Conservation (phyloP, 2,888 invertebrate species). For the Cacoxenus indagator region DNA sequence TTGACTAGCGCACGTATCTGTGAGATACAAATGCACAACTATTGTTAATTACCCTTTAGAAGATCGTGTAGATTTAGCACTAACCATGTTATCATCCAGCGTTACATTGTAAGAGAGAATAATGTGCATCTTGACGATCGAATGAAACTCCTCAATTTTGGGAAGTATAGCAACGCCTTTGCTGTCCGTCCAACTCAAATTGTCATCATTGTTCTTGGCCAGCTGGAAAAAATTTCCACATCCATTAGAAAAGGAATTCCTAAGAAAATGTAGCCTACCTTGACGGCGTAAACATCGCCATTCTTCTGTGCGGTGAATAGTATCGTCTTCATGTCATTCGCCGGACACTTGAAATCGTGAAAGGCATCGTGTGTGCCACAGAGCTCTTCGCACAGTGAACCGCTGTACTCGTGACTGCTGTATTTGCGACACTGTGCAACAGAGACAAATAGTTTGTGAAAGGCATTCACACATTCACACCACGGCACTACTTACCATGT, state of each 20-base stretch:
- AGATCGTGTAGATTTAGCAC: slow-evolving; percentile 12
- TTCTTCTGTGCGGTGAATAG: slow-evolving; percentile 68
- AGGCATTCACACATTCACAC: neutral
- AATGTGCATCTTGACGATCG: slow-evolving; percentile 68
- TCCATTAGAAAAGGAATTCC: too few species aligned
- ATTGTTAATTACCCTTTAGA: neutral
- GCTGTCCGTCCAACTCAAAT: slow-evolving; percentile 65
- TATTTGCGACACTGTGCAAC: slow-evolving; percentile 61
- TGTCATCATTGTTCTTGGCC: slow-evolving; percentile 62
- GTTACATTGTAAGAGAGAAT: slow-evolving; percentile 67
- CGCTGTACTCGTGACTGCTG: slow-evolving; percentile 64
- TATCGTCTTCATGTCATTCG: slow-evolving; percentile 65
- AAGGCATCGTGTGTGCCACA: slow-evolving; percentile 59
- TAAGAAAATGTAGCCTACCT: slow-evolving; percentile 56
- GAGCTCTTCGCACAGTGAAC: slow-evolving; percentile 66
- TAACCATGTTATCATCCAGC: slow-evolving; percentile 68
- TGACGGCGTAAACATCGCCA: slow-evolving; percentile 65
- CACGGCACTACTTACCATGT: slow-evolving; percentile 57
- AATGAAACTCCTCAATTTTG: slow-evolving; percentile 66
- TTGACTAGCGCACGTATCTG: slow-evolving; percentile 66
- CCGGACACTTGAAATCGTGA: slow-evolving; percentile 66
- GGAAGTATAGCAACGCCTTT: slow-evolving; percentile 63
- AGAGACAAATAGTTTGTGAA: neutral
- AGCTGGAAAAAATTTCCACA: slow-evolving; percentile 43
- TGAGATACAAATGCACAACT: neutral